Base-by-base conservation (phyloP, 2,113 vertebrate genomes). In the Callopanchax toddi region DNA sequence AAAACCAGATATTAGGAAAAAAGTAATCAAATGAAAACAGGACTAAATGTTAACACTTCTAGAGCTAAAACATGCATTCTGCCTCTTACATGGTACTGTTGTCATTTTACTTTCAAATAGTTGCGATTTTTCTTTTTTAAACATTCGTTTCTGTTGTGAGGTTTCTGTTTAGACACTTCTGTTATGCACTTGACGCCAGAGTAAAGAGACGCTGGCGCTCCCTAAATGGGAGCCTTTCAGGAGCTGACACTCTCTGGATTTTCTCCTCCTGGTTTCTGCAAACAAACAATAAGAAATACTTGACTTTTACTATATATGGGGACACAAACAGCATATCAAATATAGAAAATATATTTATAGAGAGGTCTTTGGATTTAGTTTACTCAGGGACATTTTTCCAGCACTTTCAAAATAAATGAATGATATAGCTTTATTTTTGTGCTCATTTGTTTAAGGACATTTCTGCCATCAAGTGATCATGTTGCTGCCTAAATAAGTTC, bases 181-280 rank as follows among this genome's bases (percentile, higher is more conserved):
- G 61, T 82, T 32, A 76, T 7, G 81, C 68, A 49, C 71, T 87
- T 18, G 82, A 54, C 6, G 32, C 44, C 66, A 79, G 43, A 3
- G 87, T 84, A 40, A 91, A 92, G 21, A 91, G 87, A 29, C 36
- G 81, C 67, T 85, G 89, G 8, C 85, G 85, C 54, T 91, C 84
- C 54, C 74, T 88, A 64, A 92, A 92, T 0, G 85, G 61, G 20
- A 92, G 87, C 36, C 80, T 88, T 46, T 92, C 90, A 3, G 89
- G 90, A 49, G 84, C 74, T 0, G 43, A 25, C 2, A 0, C 18
- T 23, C 49, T 57, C 52, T 44, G 58, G 6, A 26, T 46, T 45
- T 62, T 67, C 29, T 78, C 59, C 6, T 71, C 34, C 52, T 56
- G 69, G 23, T 55, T 73, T 32, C 86, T 91, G 81, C 43, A 26